Evolutionary conservation across 2,888 invertebrate species (phyloP).

Genomic region (Automeris io): DNA sequence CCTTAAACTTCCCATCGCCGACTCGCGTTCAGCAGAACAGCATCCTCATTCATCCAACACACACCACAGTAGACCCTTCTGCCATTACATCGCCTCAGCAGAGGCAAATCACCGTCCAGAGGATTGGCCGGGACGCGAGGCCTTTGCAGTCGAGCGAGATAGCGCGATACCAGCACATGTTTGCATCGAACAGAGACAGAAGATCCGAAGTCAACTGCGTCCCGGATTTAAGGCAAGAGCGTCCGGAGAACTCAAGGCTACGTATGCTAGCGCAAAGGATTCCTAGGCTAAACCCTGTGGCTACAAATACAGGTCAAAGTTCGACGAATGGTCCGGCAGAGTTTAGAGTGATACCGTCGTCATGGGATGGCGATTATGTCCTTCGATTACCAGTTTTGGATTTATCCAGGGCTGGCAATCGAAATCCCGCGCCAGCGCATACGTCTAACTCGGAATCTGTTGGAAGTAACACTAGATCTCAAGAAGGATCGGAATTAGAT

Average conservation of each 20-base stretch:
- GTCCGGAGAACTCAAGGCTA: slow-evolving; percentile 45
- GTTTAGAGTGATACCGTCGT: slow-evolving; percentile 48
- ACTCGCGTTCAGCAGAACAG: slow-evolving; percentile 31
- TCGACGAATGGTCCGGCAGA: slow-evolving; percentile 23
- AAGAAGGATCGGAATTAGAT: slow-evolving; percentile 33
- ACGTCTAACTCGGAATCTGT: slow-evolving; percentile 30
- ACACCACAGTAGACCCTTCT: slow-evolving; percentile 24
- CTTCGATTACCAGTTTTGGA: slow-evolving; percentile 49
- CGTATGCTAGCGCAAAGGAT: slow-evolving; percentile 50
- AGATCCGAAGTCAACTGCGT: slow-evolving; percentile 34
- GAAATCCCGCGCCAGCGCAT: slow-evolving; percentile 26
- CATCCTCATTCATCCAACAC: slow-evolving; percentile 36
- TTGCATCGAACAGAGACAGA: slow-evolving; percentile 38
- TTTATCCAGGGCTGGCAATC: slow-evolving; percentile 42
- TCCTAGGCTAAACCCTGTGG: slow-evolving; percentile 44
- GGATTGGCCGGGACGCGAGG: slow-evolving; percentile 75
- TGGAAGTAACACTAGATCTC: slow-evolving; percentile 30
- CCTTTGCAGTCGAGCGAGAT: slow-evolving; percentile 72
- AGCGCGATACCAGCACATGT: slow-evolving; percentile 66
- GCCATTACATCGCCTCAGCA: slow-evolving; percentile 31
- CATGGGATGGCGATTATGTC: slow-evolving; percentile 50
- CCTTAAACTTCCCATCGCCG: slow-evolving; percentile 47
- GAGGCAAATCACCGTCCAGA: slow-evolving; percentile 75
- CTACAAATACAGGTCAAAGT: slow-evolving; percentile 23
- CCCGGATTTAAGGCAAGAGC: slow-evolving; percentile 35